Evolutionary conservation across 1,140 invertebrate genomes (phyloP).

Genomic region (Pseudomyrmex concolor): DNA sequence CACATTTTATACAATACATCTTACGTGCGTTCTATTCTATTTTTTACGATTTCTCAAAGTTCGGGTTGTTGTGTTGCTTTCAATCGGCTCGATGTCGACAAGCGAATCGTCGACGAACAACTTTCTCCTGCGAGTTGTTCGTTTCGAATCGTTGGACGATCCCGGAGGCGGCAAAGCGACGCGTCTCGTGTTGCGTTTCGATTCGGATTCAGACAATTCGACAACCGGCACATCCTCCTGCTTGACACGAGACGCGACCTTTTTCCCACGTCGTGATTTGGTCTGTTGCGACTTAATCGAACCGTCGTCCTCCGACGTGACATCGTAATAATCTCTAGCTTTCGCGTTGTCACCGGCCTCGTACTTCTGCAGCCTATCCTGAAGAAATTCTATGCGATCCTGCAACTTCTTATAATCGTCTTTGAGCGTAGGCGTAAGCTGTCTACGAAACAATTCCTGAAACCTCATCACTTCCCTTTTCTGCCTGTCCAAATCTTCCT

Average conservation of each 20-base stretch:
- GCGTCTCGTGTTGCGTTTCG: slow-evolving; percentile 62
- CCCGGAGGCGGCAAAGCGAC: slow-evolving; percentile 41
- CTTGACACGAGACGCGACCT: slow-evolving; percentile 18
- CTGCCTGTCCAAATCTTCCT: slow-evolving; percentile 72
- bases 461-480: slow-evolving; percentile 72
- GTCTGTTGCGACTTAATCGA: not conserved
- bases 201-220: slow-evolving; percentile 73
- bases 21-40: slow-evolving; percentile 39
- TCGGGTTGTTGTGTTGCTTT: slow-evolving; percentile 45
- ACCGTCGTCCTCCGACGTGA: slow-evolving; percentile 71
- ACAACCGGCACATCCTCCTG: slow-evolving; percentile 69
- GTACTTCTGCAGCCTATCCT: slow-evolving; percentile 19
- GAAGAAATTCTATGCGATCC: slow-evolving; percentile 33
- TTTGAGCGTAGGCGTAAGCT: slow-evolving; percentile 48
- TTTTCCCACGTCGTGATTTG: slow-evolving; percentile 46
- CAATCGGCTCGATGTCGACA: slow-evolving; percentile 69
- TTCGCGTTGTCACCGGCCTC: slow-evolving; percentile 34
- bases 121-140: slow-evolving; percentile 72
- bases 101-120: slow-evolving; percentile 68
- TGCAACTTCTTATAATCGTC: slow-evolving; percentile 52
- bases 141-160: slow-evolving; percentile 39
- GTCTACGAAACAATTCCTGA: slow-evolving; percentile 69
- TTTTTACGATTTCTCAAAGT: slow-evolving; percentile 74
- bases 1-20: slow-evolving; percentile 33
- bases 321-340: slow-evolving; percentile 49